Percentiles rank a stretch among this genome's conserved stretches.
Conservation (phyloP, 2,888 invertebrate genomes). For the Rotaria sp. region DNA sequence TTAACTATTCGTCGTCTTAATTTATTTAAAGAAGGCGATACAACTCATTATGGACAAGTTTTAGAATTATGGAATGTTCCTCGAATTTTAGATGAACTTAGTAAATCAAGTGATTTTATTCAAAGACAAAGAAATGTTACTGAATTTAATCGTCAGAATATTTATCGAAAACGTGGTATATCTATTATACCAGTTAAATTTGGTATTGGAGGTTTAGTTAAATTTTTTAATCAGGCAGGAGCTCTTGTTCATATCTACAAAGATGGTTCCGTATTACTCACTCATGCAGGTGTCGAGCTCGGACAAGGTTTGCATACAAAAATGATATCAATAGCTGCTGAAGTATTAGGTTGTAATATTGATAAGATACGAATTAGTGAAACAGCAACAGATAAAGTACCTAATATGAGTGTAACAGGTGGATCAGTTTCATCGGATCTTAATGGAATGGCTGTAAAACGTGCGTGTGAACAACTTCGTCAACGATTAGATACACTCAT, state of each 20-base stretch:
- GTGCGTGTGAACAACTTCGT: slow-evolving; percentile 69
- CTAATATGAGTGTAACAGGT: slow-evolving; percentile 45
- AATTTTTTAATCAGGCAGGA: slow-evolving; percentile 58
- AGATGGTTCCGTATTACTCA: slow-evolving; percentile 55
- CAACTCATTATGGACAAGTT: slow-evolving; percentile 70
- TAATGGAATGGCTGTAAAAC: slow-evolving; percentile 55
- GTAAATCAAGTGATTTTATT: slow-evolving; percentile 46
- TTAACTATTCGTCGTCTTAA: slow-evolving; percentile 63
- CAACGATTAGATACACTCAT: slow-evolving; percentile 66
- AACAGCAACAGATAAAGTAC: too few species aligned
- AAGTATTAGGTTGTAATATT: slow-evolving; percentile 46
- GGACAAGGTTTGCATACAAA: slow-evolving; percentile 49
- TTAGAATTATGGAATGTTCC: slow-evolving; percentile 64
- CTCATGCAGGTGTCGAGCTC: slow-evolving; percentile 49
- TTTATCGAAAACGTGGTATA: slow-evolving; percentile 49
- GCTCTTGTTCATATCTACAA: slow-evolving; percentile 43
- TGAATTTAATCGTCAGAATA: slow-evolving; percentile 51
- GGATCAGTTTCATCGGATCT: slow-evolving; percentile 51
- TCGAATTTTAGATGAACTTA: slow-evolving; percentile 53
- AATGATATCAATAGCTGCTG: slow-evolving; percentile 49
- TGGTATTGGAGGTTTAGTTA: slow-evolving; percentile 45
- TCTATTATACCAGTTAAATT: slow-evolving; percentile 46
- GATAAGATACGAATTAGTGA: slow-evolving; percentile 49
- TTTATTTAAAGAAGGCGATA: slow-evolving; percentile 70
- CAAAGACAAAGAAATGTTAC: slow-evolving; percentile 46